phyloP scores from a whole-genome alignment of 2,797 vertebrate species.

The Ibycter americanus region DNA sequence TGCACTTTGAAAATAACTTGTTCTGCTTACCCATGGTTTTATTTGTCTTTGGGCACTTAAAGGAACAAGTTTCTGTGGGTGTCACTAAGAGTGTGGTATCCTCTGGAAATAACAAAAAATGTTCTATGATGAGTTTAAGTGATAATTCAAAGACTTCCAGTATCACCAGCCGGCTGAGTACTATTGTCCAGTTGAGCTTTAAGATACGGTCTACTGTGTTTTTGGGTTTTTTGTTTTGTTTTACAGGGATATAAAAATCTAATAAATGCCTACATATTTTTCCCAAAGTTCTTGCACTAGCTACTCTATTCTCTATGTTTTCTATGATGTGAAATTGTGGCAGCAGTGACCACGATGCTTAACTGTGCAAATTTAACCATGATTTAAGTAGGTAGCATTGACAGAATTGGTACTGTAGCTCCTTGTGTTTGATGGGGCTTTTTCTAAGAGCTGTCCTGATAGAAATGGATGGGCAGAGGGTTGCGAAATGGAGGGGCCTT shows the following conservation, averaged over 20 bases:
- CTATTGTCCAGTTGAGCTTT: background rate
- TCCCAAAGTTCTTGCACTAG: background rate
- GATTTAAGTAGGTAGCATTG: background rate
- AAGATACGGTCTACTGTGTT: background rate
- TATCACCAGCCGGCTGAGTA: background rate
- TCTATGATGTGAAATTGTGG: background rate
- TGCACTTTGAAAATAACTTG: background rate
- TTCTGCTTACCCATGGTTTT: background rate
- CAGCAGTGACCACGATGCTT: background rate
- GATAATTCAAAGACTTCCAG: background rate
- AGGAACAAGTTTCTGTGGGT: background rate
- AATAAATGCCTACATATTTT: background rate
- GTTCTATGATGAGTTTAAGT: background rate
- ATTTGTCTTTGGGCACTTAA: background rate
- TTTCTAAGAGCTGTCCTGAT: background rate
- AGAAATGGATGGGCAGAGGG: rapidly evolving
- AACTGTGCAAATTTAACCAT: background rate
- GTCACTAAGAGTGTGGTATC: background rate
- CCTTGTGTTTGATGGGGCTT: background rate
- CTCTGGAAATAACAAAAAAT: background rate
- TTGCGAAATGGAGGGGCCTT: rapidly evolving
- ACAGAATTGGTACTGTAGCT: background rate
- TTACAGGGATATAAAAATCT: background rate
- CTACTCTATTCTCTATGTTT: background rate
- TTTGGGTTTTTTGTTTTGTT: background rate